These are phyloP conservation scores for Apostichopus californicus DNA, from an alignment of 35 echinoderm and acorn worm genomes.

Conservation along the genomic window DNA sequence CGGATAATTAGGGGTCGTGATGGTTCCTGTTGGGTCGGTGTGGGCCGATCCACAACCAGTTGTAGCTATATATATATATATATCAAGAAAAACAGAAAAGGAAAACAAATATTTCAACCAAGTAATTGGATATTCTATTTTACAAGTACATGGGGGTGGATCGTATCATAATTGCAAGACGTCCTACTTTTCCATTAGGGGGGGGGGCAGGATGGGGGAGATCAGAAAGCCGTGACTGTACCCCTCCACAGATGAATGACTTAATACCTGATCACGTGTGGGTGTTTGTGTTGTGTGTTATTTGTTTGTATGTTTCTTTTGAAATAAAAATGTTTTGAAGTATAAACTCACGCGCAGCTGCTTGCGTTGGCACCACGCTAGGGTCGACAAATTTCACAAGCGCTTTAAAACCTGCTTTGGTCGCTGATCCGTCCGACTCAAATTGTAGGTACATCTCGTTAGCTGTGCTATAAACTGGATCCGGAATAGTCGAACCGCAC, in stretches of 20 bases:
- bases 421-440: slow-evolving; percentile 62
- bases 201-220: no score
- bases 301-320: no score
- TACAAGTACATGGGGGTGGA: no score
- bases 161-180: no score
- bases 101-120: neutral
- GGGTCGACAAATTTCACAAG: slow-evolving; percentile 50
- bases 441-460: slow-evolving; percentile 83
- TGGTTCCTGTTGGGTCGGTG: neutral
- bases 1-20: slow-evolving; percentile 4
- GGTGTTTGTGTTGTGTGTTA: no score
- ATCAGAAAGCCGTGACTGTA: no score
- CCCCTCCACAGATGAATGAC: no score
- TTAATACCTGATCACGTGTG: no score
- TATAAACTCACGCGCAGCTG: neutral
- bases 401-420: slow-evolving; percentile 78
- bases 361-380: neutral
- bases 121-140: no score
- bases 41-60: slow-evolving; percentile 16
- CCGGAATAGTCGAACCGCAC: slow-evolving; percentile 73
- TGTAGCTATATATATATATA: neutral
- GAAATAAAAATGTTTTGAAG: no score
- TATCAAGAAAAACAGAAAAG: neutral
- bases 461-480: slow-evolving; percentile 34
- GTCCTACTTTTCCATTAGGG: no score